phyloP scores from a whole-genome alignment of 2,113 vertebrate genomes.

The Myotis lucifugus region DNA sequence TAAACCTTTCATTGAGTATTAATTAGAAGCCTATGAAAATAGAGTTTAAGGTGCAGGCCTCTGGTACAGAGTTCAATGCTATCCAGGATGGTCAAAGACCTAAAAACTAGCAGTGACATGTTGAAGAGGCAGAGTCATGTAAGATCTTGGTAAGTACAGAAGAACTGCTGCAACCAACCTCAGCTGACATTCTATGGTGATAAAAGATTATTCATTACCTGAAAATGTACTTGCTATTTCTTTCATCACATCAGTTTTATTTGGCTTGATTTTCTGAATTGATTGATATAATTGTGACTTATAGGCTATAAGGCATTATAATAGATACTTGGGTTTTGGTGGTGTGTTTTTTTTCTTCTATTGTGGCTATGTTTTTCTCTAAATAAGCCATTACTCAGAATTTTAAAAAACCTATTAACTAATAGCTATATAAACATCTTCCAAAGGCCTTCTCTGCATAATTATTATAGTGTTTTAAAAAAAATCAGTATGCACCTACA shows the following conservation, averaged over 20 bases:
- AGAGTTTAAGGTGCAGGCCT: not conserved
- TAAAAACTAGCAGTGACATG: not conserved
- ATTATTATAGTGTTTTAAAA: not conserved
- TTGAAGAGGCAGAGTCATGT: not conserved
- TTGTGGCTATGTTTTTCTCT: not conserved
- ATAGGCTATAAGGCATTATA: not conserved
- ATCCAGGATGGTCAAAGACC: not conserved
- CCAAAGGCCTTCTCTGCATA: not conserved
- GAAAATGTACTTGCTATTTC: not conserved
- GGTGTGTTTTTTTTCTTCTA: not conserved
- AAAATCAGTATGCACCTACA: not conserved
- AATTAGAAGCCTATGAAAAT: not conserved
- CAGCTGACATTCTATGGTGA: not conserved
- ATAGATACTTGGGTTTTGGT: not conserved
- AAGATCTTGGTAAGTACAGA: not conserved
- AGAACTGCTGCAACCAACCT: not conserved
- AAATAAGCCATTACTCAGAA: not conserved
- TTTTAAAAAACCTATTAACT: not conserved
- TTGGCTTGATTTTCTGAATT: conserved; percentile 28
- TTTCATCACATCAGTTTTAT: not conserved
- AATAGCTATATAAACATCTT: not conserved
- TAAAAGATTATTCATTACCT: not conserved
- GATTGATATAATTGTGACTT: not conserved
- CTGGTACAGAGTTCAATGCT: not conserved
- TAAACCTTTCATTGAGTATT: not conserved